Base-by-base conservation (phyloP, 2,113 vertebrate genomes). In the Monarcha castaneiventris region DNA sequence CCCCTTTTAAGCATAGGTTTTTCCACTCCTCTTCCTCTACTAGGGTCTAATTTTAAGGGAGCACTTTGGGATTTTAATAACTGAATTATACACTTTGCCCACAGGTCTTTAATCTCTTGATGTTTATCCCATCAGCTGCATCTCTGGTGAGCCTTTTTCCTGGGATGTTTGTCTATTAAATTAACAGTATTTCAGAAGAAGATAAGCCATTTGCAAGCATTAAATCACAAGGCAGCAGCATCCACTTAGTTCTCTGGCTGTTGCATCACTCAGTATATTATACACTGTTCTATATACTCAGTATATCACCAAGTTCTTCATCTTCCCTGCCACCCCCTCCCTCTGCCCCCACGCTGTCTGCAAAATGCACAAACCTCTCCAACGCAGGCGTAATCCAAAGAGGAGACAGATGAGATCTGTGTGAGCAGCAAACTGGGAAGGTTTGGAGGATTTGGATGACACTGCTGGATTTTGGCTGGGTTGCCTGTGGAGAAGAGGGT, bases 111-210 rank as follows among this genome's bases (percentile, higher is more conserved):
- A 97, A 97, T 98, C 96, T 97, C 97, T 92, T 7, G 22, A 87
- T 96, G 96, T 97, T 97, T 97, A 97, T 97, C 95, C 97, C 96
- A 97, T 97, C 97, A 97, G 89, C 82, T 75, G 84, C 20, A 10
- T 97, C 96, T 97, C 97, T 89, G 93, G 96, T 23, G 73, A 97
- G 95, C 84, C 94, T 95, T 98, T 97, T 97, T 97, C 95, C 96
- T 95, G 95, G 96, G 95, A 97, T 98, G 96, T 97, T 97, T 98
- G 97, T 97, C 97, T 98, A 98, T 97, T 98, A 97, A 98, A 98
- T 97, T 97, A 98, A 97, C 97, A 97, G 96, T 96, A 97, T 97
- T 98, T 95, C 95, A 97, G 96, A 96, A 94, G 80, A 91, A 89
- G 95, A 95, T 87, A 93, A 93, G 82, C 61, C 96, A 97, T 98